These are phyloP conservation scores for Watsonalla binaria DNA, from an alignment of 2,888 invertebrate species.

Conservation along the genomic window DNA sequence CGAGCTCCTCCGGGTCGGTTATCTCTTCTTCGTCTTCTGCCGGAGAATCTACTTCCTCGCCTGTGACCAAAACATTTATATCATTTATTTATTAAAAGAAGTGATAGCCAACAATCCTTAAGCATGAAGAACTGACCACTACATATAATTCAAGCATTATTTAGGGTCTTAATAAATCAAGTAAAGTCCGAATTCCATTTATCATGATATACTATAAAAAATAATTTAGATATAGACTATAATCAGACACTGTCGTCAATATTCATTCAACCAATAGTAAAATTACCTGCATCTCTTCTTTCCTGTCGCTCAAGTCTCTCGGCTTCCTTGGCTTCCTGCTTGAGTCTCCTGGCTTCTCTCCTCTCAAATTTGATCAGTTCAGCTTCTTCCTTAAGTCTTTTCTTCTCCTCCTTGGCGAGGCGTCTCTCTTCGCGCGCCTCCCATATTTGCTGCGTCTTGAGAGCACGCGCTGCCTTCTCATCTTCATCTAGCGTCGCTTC, in stretches of 20 bases:
- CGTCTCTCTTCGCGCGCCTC: slow-evolving; percentile 43
- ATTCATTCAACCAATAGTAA: not conserved
- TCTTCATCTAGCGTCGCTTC: slow-evolving; percentile 63
- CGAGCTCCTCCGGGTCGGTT: slow-evolving; percentile 59
- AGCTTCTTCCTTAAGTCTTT: slow-evolving; percentile 41
- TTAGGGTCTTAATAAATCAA: too few species aligned
- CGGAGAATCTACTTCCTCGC: slow-evolving; percentile 63
- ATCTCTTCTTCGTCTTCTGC: slow-evolving; percentile 60
- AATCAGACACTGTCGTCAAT: too few species aligned
- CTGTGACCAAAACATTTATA: slow-evolving; percentile 18
- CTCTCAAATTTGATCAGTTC: slow-evolving; percentile 50
- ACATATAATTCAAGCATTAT: too few species aligned
- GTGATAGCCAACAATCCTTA: too few species aligned
- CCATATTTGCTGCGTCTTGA: slow-evolving; percentile 38
- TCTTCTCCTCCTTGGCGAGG: slow-evolving; percentile 43
- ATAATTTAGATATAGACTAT: too few species aligned
- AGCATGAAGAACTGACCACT: too few species aligned
- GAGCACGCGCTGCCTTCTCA: slow-evolving; percentile 51
- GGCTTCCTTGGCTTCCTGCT: slow-evolving; percentile 50
- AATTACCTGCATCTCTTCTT: slow-evolving; percentile 50
- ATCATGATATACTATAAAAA: too few species aligned
- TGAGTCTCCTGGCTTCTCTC: slow-evolving; percentile 49
- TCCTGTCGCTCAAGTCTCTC: slow-evolving; percentile 49
- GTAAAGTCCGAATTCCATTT: too few species aligned
- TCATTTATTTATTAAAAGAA: not conserved